Evolutionary conservation across 2,888 invertebrate genomes (phyloP).

Genomic region (Chirona hameri): DNA sequence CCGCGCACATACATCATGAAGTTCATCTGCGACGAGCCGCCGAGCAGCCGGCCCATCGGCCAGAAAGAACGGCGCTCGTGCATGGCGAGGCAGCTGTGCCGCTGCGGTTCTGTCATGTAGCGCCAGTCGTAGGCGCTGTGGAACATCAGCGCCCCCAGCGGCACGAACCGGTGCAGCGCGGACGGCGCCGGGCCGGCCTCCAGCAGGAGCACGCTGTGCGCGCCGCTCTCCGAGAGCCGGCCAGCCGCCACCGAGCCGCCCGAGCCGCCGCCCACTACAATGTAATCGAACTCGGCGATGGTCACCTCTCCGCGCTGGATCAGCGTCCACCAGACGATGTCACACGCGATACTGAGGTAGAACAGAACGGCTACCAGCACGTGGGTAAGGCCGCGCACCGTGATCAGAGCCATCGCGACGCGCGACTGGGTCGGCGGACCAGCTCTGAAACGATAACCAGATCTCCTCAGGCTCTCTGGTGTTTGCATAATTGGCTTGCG

Average conservation of each 20-base stretch:
- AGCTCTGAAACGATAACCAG: too few relatives aligned
- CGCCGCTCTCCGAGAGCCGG: not conserved
- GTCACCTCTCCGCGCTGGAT: not conserved
- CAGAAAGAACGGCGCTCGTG: not conserved
- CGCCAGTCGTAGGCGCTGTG: not conserved
- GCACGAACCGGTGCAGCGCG: not conserved
- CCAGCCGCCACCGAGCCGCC: not conserved
- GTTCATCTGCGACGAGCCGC: conserved; percentile 9
- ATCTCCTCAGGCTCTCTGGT: too few relatives aligned
- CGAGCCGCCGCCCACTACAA: not conserved
- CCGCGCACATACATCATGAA: conserved; percentile 10
- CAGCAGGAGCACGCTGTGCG: not conserved
- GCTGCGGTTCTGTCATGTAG: not conserved
- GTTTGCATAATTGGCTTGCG: too few relatives aligned
- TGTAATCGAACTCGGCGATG: not conserved
- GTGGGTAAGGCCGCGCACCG: not conserved
- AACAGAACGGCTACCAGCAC: not conserved
- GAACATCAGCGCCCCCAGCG: not conserved
- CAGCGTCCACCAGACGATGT: not conserved
- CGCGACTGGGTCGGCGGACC: too few relatives aligned
- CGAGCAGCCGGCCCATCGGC: not conserved
- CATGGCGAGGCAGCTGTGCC: not conserved
- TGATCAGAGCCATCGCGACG: not conserved
- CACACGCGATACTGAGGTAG: not conserved
- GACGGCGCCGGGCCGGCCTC: not conserved